A percentile compares a stretch with the other conserved stretches of the same genome.
phyloP scores from a whole-genome alignment of 35 echinoderm and acorn worm species.

The Nesometra sesokonis region DNA sequence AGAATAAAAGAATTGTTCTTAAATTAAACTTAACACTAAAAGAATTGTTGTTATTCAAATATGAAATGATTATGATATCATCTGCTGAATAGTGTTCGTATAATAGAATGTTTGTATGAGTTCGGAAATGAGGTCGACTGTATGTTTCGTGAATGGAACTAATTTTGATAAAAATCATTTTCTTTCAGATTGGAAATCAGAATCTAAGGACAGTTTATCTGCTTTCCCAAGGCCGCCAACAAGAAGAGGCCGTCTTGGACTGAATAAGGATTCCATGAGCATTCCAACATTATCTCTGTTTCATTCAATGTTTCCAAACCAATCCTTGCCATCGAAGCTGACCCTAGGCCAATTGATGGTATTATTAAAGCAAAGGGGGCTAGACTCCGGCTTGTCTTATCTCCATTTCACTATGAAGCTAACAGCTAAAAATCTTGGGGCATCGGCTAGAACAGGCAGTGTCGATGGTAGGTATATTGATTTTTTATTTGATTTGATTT shows the following conservation, averaged over 20 bases:
- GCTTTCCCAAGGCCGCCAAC: background rate
- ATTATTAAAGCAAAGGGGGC: slow-evolving; percentile 49
- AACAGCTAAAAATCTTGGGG: background rate
- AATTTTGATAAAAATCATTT: background rate
- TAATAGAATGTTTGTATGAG: no score
- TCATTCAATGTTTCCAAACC: slow-evolving; percentile 41
- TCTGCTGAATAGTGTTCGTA: no score
- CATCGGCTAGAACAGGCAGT: background rate
- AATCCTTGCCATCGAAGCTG: slow-evolving; percentile 40
- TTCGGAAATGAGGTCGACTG: no score
- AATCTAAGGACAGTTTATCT: background rate
- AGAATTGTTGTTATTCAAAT: no score
- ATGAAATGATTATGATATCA: no score
- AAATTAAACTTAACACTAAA: no score
- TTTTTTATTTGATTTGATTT: no score
- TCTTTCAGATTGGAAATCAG: background rate
- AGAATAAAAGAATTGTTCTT: no score
- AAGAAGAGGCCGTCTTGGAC: background rate
- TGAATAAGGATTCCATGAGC: slow-evolving; percentile 19
- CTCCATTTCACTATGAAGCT: slow-evolving; percentile 52
- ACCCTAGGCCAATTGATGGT: slow-evolving; percentile 68
- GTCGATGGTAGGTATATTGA: background rate
- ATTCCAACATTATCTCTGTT: slow-evolving; percentile 43
- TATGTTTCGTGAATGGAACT: no score
- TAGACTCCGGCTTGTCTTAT: slow-evolving; percentile 49